Conservation (phyloP, 2,797 vertebrate genomes). For the Telmatherina bonti region DNA sequence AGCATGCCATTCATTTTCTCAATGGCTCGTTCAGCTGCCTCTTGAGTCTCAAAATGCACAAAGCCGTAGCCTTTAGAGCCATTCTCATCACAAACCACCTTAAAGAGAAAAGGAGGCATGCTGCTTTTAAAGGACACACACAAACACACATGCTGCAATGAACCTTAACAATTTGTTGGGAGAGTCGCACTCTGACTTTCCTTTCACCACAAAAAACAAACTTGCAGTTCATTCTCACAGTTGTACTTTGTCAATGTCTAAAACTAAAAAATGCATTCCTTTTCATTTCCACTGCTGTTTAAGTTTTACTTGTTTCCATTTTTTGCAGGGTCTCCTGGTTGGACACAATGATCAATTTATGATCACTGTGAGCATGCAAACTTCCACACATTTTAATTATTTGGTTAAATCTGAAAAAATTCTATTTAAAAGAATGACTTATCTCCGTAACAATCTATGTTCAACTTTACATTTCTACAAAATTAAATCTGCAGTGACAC, state of each 20-base stretch:
- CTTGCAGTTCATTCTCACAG: neutral
- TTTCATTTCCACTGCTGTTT: neutral
- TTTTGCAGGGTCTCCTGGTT: neutral
- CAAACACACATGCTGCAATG: slow-evolving; percentile 41
- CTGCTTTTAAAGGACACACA: slow-evolving; percentile 42
- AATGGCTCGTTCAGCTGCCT: slow-evolving; percentile 97
- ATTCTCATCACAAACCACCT: slow-evolving; percentile 99
- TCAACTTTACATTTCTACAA: neutral
- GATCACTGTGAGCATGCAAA: neutral
- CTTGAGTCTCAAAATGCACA: slow-evolving; percentile 99
- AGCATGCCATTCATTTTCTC: slow-evolving; percentile 99
- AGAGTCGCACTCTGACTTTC: too few relatives aligned
- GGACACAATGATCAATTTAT: neutral
- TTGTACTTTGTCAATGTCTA: neutral
- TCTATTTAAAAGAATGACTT: neutral
- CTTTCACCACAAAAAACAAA: neutral
- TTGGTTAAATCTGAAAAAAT: neutral
- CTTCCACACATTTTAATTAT: neutral
- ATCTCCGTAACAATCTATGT: neutral
- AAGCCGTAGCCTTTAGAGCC: slow-evolving; percentile 99
- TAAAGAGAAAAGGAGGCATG: slow-evolving; percentile 61
- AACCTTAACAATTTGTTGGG: neutral
- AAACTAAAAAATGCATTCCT: neutral
- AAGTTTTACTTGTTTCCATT: too few relatives aligned
- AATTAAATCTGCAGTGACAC: neutral